A percentile compares a stretch with the other conserved stretches of the same genome.
phyloP scores from a whole-genome alignment of 2,113 vertebrate genomes.

The Verasper variegatus region DNA sequence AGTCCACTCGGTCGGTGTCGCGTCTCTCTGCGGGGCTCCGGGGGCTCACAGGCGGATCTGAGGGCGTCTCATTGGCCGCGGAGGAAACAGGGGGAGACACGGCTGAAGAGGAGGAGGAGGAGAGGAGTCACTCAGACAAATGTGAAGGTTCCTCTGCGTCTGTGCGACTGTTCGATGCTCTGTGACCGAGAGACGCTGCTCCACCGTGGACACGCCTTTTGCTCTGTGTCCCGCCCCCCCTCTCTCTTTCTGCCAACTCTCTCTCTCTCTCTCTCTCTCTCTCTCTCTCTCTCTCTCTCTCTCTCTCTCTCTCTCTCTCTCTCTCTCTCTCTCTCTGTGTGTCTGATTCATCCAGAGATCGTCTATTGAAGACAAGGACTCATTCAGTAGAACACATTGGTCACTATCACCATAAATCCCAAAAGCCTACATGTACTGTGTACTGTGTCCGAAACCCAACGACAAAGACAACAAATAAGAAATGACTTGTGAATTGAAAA shows the following conservation, averaged over 20 bases:
- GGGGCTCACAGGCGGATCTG: constrained; percentile 4
- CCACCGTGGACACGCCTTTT: constrained; percentile 81
- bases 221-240: not conserved
- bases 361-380: not conserved
- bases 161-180: not conserved
- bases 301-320: constrained; percentile 43
- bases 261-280: not conserved
- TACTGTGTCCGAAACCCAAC: no score
- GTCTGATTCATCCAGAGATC: constrained; percentile 65
- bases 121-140: not conserved
- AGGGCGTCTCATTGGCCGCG: not conserved
- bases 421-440: no score
- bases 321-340: constrained; percentile 54
- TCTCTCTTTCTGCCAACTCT: no score
- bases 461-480: no score
- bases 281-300: constrained; percentile 46
- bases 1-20: constrained; percentile 37
- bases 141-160: not conserved
- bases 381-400: constrained; percentile 17
- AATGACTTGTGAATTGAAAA: no score
- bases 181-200: constrained; percentile 43
- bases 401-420: no score
- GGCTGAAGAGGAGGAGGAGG: not conserved
- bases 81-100: not conserved
- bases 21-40: not conserved